Percentiles rank a stretch among this genome's conserved stretches.
These are phyloP conservation scores for Enteromius mattozi DNA, from an alignment of 2,797 vertebrate species.

Conservation along the genomic window DNA sequence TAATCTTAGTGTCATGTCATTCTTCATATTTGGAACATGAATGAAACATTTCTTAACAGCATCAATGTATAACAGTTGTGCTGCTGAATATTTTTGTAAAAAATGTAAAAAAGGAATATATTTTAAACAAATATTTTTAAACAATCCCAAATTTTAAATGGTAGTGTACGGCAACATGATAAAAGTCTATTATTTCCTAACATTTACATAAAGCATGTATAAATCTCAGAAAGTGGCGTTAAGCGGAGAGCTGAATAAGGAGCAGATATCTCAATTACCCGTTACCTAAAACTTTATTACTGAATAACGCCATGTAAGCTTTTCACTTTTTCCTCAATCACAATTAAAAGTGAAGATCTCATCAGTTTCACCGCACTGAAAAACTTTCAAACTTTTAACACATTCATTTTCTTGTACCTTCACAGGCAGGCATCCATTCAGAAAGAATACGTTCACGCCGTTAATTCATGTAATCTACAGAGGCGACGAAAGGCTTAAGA, in stretches of 20 bases:
- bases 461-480: constrained; percentile 69
- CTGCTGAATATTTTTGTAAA: neutral
- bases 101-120: neutral
- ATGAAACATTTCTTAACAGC: neutral
- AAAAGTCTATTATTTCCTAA: neutral
- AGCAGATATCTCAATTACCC: neutral
- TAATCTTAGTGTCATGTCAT: neutral
- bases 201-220: neutral
- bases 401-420: constrained; percentile 44
- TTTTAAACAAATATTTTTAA: neutral
- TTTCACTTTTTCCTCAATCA: constrained; percentile 29
- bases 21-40: neutral
- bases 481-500: constrained; percentile 64
- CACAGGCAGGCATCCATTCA: constrained; percentile 32
- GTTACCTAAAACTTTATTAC: neutral
- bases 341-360: constrained; percentile 39
- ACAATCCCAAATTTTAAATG: neutral
- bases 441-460: constrained; percentile 43
- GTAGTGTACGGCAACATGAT: neutral
- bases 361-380: constrained; percentile 23
- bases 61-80: neutral
- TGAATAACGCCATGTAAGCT: neutral
- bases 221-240: neutral
- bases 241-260: neutral
- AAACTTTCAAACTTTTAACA: constrained; percentile 43